A percentile compares a stretch with the other conserved stretches of the same genome.
Evolutionary conservation across 2,113 vertebrate species (phyloP).

Genomic region (Raja brachyura): DNA sequence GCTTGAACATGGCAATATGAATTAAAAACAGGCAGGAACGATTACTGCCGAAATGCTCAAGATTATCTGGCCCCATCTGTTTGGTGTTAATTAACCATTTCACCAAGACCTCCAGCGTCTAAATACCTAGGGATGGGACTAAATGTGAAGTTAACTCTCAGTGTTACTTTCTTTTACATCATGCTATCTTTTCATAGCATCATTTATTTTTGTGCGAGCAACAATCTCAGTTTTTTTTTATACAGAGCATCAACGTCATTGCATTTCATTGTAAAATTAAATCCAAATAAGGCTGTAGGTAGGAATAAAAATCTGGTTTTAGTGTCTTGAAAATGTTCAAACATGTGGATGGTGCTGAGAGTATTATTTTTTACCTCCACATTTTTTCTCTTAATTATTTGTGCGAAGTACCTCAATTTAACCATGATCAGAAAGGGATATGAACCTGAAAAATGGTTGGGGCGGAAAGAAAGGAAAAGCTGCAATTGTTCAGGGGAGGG

Average conservation of each 20-base stretch:
- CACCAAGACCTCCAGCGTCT: neutral
- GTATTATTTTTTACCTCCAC: neutral
- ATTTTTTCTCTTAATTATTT: neutral
- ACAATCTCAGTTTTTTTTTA: no score
- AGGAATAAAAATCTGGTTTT: neutral
- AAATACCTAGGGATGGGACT: neutral
- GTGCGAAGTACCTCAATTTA: neutral
- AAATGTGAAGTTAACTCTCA: neutral
- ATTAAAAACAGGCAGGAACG: constrained; percentile 1
- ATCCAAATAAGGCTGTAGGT: neutral
- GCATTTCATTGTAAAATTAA: neutral
- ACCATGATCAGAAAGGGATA: neutral
- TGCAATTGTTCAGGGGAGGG: neutral
- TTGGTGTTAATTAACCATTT: neutral
- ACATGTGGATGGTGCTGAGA: neutral
- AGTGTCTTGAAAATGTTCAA: neutral
- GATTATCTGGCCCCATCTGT: neutral
- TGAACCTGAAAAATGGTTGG: neutral
- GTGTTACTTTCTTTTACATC: neutral
- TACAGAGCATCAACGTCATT: neutral
- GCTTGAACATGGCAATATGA: constrained; percentile 19
- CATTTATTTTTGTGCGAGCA: neutral
- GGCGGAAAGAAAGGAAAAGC: neutral
- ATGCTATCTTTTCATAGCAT: neutral
- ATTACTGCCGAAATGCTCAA: neutral